Conservation (phyloP, 2,113 vertebrate genomes). For the Todiramphus chloris region DNA sequence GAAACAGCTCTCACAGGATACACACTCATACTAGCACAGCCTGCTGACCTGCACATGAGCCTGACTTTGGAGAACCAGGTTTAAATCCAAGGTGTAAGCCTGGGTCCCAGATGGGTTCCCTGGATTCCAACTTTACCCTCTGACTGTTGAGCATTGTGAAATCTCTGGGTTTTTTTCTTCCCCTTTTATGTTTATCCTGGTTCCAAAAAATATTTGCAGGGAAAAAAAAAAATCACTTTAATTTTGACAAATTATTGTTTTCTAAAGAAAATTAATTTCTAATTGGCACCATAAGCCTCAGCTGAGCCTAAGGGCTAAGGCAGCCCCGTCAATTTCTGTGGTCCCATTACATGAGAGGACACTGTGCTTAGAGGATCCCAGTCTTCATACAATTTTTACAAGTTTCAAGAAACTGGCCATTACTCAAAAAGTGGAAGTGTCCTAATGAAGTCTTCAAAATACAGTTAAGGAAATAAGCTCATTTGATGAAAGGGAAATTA, state of each 20-base stretch:
- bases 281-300: background rate
- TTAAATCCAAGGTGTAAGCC: background rate
- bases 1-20: background rate
- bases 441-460: background rate
- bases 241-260: background rate
- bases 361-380: background rate
- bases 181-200: background rate
- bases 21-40: background rate
- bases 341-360: rapidly evolving
- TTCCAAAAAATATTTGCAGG: background rate
- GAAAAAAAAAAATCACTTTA: background rate
- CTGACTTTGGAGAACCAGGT: background rate
- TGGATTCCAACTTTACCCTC: background rate
- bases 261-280: background rate
- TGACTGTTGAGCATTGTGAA: background rate
- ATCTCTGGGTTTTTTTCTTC: background rate
- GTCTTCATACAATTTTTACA: background rate
- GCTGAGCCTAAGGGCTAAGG: background rate
- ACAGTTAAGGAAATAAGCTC: background rate
- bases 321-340: background rate
- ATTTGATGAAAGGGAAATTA: background rate
- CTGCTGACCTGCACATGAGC: background rate
- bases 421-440: background rate
- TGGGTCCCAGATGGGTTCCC: background rate
- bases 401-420: background rate